Conservation (phyloP, 2,888 invertebrate species). For the Argyresthia albistria region DNA sequence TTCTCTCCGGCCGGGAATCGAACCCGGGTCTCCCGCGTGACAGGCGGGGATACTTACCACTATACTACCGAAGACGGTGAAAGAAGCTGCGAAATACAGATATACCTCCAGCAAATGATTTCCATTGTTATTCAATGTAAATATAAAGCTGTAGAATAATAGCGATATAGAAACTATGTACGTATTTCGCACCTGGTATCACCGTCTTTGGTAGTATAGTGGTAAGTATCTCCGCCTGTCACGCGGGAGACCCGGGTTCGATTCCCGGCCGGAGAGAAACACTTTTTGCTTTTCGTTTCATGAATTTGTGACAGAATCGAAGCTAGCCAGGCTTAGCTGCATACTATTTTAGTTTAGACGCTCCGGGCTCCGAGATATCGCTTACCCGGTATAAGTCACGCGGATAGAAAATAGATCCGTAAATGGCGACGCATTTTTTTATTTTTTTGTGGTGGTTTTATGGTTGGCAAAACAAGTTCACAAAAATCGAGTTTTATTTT, state of each 20-base stretch:
- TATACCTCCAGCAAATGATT: too few relatives aligned
- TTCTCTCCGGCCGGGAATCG: slow-evolving; percentile 15
- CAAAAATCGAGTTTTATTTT: too few relatives aligned
- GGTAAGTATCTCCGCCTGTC: slow-evolving; percentile 74
- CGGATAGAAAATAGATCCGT: too few relatives aligned
- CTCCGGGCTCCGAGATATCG: too few relatives aligned
- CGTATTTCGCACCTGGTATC: not conserved
- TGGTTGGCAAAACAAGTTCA: too few relatives aligned
- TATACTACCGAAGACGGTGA: slow-evolving; percentile 53
- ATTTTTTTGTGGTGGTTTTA: too few relatives aligned
- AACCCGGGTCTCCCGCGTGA: slow-evolving; percentile 73
- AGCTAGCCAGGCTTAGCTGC: not conserved
- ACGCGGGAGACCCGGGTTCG: slow-evolving; percentile 71
- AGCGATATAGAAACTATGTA: too few relatives aligned
- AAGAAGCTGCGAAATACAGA: too few relatives aligned
- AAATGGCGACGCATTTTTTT: too few relatives aligned
- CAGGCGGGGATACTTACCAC: slow-evolving; percentile 74
- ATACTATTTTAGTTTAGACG: not conserved
- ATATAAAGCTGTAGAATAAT: too few relatives aligned
- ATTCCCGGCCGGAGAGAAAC: slow-evolving; percentile 14
- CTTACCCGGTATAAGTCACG: too few relatives aligned
- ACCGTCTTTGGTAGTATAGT: slow-evolving; percentile 60
- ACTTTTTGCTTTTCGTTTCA: slow-evolving; percentile 1
- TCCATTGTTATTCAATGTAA: too few relatives aligned
- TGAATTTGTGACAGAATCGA: not conserved